Conservation (phyloP, 2,888 invertebrate species). For the Tetragnatha montana region DNA sequence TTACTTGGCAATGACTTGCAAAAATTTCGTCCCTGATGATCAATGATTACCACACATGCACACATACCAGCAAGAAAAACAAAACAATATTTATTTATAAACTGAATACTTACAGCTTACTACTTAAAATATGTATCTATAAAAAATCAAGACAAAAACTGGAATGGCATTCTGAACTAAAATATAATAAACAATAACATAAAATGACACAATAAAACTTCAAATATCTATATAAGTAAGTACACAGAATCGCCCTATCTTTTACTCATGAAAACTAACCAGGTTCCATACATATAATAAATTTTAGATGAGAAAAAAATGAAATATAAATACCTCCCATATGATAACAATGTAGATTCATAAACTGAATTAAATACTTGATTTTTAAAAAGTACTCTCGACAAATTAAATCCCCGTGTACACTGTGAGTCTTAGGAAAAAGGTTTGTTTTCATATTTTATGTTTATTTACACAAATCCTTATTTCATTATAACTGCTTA, state of each 20-base stretch:
- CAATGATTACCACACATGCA: no score
- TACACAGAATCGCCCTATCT: neutral
- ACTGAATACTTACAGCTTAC: neutral
- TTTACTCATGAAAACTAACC: conserved; percentile 18
- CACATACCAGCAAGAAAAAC: neutral
- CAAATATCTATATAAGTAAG: conserved; percentile 3
- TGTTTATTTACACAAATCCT: no score
- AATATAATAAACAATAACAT: conserved; percentile 1
- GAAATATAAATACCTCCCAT: neutral
- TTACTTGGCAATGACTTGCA: no score
- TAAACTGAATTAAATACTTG: neutral
- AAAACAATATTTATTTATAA: neutral
- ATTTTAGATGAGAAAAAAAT: conserved; percentile 12
- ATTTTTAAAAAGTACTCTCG: neutral
- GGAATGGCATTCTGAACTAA: conserved; percentile 25
- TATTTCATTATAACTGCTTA: no score
- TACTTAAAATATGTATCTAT: neutral
- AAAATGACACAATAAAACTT: conserved; percentile 11
- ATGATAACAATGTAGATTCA: neutral
- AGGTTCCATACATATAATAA: neutral
- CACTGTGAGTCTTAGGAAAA: no score
- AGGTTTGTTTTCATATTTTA: no score
- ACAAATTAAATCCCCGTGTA: no score
- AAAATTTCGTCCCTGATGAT: no score
- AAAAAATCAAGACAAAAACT: conserved; percentile 11